Evolutionary conservation across 2,888 invertebrate species (phyloP).

Genomic region (Zele albiditarsus): DNA sequence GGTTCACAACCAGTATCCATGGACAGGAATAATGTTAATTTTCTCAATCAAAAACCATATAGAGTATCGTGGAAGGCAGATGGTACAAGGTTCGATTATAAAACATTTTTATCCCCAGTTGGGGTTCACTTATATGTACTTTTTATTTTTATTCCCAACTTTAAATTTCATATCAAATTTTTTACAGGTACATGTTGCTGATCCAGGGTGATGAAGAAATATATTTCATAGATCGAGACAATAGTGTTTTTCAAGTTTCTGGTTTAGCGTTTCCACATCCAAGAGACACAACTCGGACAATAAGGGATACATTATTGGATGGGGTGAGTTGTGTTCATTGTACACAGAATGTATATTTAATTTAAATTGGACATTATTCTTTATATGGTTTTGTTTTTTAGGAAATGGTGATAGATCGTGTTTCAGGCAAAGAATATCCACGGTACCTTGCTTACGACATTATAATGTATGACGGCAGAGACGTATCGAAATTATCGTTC

Average conservation of each 20-base stretch:
- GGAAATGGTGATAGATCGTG: slow-evolving; percentile 96
- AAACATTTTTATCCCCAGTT: slow-evolving; percentile 14
- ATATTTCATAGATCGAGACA: slow-evolving; percentile 96
- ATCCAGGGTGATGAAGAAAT: slow-evolving; percentile 89
- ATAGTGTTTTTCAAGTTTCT: slow-evolving; percentile 90
- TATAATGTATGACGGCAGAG: slow-evolving; percentile 85
- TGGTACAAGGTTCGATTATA: slow-evolving; percentile 83
- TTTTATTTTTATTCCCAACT: slow-evolving; percentile 5
- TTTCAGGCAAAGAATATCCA: slow-evolving; percentile 83
- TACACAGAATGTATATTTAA: too few species aligned
- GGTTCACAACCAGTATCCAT: slow-evolving; percentile 98
- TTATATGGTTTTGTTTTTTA: slow-evolving; percentile 69
- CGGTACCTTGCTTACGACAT: slow-evolving; percentile 97
- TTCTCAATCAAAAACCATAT: slow-evolving; percentile 88
- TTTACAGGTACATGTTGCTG: slow-evolving; percentile 93
- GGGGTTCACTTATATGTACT: too few species aligned
- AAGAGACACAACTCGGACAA: slow-evolving; percentile 81
- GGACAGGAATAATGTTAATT: slow-evolving; percentile 85
- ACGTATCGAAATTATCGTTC: slow-evolving; percentile 86
- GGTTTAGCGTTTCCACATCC: slow-evolving; percentile 86
- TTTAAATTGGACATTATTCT: too few species aligned
- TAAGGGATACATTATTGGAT: slow-evolving; percentile 90
- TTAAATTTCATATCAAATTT: not conserved
- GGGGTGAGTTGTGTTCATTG: slow-evolving; percentile 80
- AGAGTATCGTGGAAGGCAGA: slow-evolving; percentile 99